Evolutionary conservation across 1,140 invertebrate species (phyloP).

Genomic region (Cherax quadricarinatus): DNA sequence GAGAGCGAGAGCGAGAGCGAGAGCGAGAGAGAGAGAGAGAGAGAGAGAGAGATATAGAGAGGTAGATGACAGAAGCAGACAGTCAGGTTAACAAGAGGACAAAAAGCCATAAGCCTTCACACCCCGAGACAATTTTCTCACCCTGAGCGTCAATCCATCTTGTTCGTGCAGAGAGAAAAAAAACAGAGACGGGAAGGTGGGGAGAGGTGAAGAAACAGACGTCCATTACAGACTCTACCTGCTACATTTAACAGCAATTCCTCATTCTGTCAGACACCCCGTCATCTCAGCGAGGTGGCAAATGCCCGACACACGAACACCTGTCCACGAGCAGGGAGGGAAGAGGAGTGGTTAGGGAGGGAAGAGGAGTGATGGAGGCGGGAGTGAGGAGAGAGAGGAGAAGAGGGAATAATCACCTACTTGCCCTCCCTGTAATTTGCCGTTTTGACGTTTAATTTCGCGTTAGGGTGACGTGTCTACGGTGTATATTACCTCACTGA

Average conservation of each 20-base stretch:
- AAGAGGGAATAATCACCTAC: background rate
- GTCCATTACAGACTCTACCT: constrained; percentile 18
- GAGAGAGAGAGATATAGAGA: no score
- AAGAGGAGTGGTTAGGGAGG: no score
- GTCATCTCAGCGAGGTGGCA: constrained; percentile 40
- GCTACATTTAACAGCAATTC: constrained; percentile 47
- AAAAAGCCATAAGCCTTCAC: background rate
- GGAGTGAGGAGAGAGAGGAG: background rate
- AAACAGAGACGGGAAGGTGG: no score
- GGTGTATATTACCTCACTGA: constrained; percentile 3
- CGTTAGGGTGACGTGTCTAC: constrained; percentile 27
- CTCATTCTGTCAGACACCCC: constrained; percentile 16
- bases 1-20: background rate
- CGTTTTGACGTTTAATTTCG: constrained; percentile 53
- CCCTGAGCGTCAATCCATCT: constrained; percentile 21
- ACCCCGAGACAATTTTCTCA: constrained; percentile 7
- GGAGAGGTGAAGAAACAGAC: background rate
- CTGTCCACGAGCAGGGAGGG: constrained; percentile 9
- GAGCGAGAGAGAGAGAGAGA: no score
- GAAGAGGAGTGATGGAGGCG: background rate
- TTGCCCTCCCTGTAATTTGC: constrained; percentile 44
- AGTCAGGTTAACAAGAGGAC: background rate
- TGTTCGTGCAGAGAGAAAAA: background rate
- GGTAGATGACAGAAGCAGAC: no score
- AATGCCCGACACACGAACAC: constrained; percentile 23